Base-by-base conservation (phyloP, 2,888 invertebrate species). In the Pristionchus maxplancki region DNA sequence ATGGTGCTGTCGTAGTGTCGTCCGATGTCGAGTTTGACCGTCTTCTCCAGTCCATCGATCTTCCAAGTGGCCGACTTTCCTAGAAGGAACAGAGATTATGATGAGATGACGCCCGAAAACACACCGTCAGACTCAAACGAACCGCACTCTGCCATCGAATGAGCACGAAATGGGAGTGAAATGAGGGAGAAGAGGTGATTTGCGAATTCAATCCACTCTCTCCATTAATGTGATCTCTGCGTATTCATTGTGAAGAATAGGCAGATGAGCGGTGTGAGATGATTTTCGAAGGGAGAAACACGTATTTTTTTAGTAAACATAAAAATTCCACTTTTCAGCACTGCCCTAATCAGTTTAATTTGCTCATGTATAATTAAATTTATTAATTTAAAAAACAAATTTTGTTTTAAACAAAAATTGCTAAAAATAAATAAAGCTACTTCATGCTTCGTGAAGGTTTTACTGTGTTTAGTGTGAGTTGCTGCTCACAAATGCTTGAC, bases 191-290 rank as follows among this genome's bases (percentile, higher is more conserved):
- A 28, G 44, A 44, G n/a, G 13, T 40, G 13, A 78, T 78, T 78
- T 28, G 78, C n/a, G 40, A 13, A 78, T 78, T 78, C 44, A 28
- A 34, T 15, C 28, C 11, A 40, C 74, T 13, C 74, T 40, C 74
- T 40, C 40, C 64, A 71, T 71, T 71, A 8, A 71, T 24, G 37
- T 71, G 78, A 78, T 78, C 78, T 78, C n/a, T 74, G 15, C 20
- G 17, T 24, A 74, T 78, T 78, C 78, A 44, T 48, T 44, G 48
- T 78, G 44, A 24, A 15, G 28, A 11, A 11, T 78, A 78, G 24
- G 44, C 78, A 78, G n/a, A 78, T 78, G 44, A 78, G 78, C 9
- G 28, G 28, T 28, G 44, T 9, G 44, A 78, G n/a, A 71, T 40
- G 24, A 31, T 37, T 15, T 1, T 1, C 28, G 44, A 44, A n/a